Conservation (phyloP, 2,797 vertebrate genomes). For the Tenualosa thibaudeaui region DNA sequence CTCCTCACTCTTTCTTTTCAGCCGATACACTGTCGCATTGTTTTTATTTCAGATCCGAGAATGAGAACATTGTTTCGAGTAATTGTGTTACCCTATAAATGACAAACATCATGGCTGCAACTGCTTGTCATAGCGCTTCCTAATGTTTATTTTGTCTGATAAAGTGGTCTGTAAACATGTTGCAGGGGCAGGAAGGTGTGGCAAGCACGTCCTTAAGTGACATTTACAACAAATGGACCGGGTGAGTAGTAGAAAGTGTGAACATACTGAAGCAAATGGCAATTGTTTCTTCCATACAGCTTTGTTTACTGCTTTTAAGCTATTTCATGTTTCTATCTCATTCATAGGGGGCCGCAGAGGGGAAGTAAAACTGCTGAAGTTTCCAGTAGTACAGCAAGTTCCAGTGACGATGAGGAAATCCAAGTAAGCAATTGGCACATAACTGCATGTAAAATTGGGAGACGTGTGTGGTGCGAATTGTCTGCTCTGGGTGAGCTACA, state of each 20-base stretch:
- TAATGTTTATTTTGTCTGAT: not conserved
- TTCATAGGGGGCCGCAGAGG: not conserved
- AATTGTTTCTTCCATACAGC: not conserved
- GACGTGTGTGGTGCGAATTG: too few species aligned
- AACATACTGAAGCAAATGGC: not conserved
- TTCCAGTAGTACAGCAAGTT: constrained; percentile 14
- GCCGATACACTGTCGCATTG: not conserved
- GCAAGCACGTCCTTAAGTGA: constrained; percentile 58
- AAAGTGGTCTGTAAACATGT: not conserved
- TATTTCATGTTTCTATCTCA: not conserved
- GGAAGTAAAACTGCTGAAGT: not conserved
- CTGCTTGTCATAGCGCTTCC: not conserved
- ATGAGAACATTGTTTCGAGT: not conserved
- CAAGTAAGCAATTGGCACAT: not conserved
- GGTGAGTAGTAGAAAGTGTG: constrained; percentile 55
- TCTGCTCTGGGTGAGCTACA: too few species aligned
- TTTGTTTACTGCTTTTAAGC: not conserved
- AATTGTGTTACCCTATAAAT: not conserved
- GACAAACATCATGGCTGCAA: not conserved
- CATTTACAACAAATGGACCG: constrained; percentile 69
- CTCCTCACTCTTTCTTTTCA: constrained; percentile 14
- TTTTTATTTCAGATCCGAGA: not conserved
- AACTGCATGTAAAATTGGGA: not conserved
- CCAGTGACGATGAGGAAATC: not conserved
- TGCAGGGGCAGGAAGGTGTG: constrained; percentile 42